Percentiles rank a stretch among this genome's conserved stretches.
Conservation (phyloP, 2,888 invertebrate genomes). For the Syritta pipiens region DNA sequence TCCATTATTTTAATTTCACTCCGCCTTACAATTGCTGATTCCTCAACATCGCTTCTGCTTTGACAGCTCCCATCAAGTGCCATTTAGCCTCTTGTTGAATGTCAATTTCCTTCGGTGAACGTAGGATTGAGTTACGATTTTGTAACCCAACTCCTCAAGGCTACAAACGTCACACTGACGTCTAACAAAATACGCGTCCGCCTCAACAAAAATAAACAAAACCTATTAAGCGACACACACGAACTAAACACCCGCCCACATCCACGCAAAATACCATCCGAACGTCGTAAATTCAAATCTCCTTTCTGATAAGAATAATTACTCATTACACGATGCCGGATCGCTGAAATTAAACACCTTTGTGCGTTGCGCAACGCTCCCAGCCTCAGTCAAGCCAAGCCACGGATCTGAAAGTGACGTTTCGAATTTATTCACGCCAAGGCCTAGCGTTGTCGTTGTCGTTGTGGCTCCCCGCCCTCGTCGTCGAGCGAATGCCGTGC, state of each 20-base stretch:
- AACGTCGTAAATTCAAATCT: conserved; percentile 12
- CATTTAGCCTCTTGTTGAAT: no score
- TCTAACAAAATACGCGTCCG: background rate
- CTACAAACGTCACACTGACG: background rate
- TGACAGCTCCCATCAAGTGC: no score
- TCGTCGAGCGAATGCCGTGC: conserved; percentile 5
- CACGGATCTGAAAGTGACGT: background rate
- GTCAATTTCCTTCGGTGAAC: no score
- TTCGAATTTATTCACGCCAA: background rate
- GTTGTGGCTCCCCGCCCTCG: background rate
- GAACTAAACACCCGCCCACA: background rate
- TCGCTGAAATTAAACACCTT: conserved; percentile 7
- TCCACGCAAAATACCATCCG: background rate
- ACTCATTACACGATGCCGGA: conserved; percentile 7
- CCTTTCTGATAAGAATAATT: conserved; percentile 8
- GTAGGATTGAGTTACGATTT: no score
- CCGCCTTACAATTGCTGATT: no score
- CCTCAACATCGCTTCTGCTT: no score
- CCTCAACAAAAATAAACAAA: background rate
- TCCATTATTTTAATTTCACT: no score
- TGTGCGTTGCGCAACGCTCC: conserved; percentile 7
- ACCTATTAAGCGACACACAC: background rate
- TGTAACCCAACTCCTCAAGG: no score
- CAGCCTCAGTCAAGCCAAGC: no score
- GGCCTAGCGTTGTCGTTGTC: no score